Base-by-base conservation (phyloP, 1,140 invertebrate species). In the Brachionus calyciflorus region DNA sequence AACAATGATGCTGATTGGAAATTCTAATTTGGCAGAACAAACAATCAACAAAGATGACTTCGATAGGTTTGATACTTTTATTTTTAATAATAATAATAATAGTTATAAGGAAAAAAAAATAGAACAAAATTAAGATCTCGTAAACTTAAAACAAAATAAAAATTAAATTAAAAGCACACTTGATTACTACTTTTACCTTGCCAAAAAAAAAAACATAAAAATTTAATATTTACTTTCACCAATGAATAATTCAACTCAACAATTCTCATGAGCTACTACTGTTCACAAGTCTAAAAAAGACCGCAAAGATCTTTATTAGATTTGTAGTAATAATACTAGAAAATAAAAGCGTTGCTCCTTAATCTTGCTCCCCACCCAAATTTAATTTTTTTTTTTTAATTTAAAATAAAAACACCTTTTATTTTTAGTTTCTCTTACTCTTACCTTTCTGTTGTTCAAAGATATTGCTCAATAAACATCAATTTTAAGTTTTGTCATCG, bases 1-100 rank as follows among this genome's bases (percentile, higher is more conserved):
- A n/a, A n/a, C 44, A 46, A 65, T 65, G 60, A 65, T 65, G 60
- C 37, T 65, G 60, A 65, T 65, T 65, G 60, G 60, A 65, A 65
- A n/a, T 28, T 65, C 60, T 24, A 65, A 24, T 44, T 28, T 46
- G 40, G 60, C 60, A 37, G 60, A 44, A 65, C 37, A 65, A 65
- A 44, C 60, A 44, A 65, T 14, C 2, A 46, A 46, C n/a, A 46
- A 65, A 65, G 60, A 65, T 26, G 60, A 65, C 40, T 65, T 65
- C 40, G 60, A 65, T 37, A 65, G 60, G 60, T 65, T 65, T 65
- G 40, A 24, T 30, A 24, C 44, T 17, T 60, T 33, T 57, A 30
- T 17, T 57, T 33, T 33, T 30, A 33, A n/a, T 44, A 37, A 63
- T 63, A 37, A 2, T 41, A 37, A 4, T 63, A 37, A 7, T 37